phyloP scores from a whole-genome alignment of 2,113 vertebrate genomes.

The Pristiophorus japonicus region DNA sequence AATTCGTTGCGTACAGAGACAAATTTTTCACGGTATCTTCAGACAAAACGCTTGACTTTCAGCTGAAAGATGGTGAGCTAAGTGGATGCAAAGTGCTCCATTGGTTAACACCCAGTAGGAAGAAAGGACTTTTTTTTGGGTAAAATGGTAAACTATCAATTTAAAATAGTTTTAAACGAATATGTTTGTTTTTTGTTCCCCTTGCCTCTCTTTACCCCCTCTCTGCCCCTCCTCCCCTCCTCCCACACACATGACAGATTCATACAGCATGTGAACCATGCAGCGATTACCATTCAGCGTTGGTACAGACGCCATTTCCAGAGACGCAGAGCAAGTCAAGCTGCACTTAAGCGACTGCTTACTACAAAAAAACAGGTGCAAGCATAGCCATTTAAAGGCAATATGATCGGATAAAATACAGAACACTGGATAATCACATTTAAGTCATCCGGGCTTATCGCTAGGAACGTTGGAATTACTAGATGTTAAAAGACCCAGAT shows the following conservation, averaged over 20 bases:
- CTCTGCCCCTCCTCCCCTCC: accelerated
- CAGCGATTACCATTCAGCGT: conserved; percentile 80
- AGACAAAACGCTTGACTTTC: not conserved
- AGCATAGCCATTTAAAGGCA: not conserved
- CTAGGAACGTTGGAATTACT: not conserved
- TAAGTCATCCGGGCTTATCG: not conserved
- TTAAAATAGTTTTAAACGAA: not conserved
- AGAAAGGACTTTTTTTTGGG: not conserved
- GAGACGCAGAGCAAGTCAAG: conserved; percentile 48
- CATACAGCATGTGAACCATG: conserved; percentile 79
- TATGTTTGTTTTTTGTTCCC: not conserved
- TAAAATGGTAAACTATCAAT: not conserved
- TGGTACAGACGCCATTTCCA: conserved; percentile 73
- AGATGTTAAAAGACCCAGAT: too few relatives aligned
- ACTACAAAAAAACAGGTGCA: conserved; percentile 67
- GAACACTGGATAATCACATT: not conserved
- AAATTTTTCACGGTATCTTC: not conserved
- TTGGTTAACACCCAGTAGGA: not conserved
- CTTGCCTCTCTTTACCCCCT: not conserved
- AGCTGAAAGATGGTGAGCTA: not conserved
- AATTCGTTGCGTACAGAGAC: not conserved
- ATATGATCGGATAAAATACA: not conserved
- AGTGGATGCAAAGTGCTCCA: not conserved
- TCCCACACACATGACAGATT: conserved; percentile 57
- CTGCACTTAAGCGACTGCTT: conserved; percentile 55